A percentile compares a stretch with the other conserved stretches of the same genome.
Evolutionary conservation across 2,113 vertebrate genomes (phyloP).

Genomic region (Carassius carassius): DNA sequence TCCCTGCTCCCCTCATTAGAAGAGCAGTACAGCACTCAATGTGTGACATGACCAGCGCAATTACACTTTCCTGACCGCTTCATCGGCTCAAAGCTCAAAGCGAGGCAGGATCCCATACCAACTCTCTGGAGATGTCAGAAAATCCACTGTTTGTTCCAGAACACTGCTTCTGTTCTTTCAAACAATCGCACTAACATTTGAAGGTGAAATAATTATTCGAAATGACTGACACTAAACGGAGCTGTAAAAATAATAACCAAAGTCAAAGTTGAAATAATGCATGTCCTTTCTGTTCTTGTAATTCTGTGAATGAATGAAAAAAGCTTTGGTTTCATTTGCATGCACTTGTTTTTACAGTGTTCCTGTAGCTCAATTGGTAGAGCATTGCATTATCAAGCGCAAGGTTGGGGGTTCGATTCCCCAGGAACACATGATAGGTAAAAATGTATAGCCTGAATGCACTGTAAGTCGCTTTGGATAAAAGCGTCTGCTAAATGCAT

Average conservation of each 20-base stretch:
- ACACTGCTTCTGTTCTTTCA: not conserved
- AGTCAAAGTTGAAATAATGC: not conserved
- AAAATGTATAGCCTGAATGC: no score
- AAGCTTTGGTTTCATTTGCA: not conserved
- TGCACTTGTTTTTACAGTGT: no score
- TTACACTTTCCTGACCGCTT: constrained; percentile 58
- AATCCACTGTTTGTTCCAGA: not conserved
- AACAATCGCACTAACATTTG: not conserved
- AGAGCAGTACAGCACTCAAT: constrained; percentile 64
- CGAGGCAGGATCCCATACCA: not conserved
- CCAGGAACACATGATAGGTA: no score
- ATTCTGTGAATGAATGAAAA: not conserved
- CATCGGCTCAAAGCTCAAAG: constrained; percentile 49
- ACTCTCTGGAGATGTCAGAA: not conserved
- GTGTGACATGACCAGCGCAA: constrained; percentile 66
- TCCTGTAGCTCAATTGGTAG: no score
- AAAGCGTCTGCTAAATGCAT: no score
- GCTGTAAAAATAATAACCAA: not conserved
- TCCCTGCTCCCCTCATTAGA: constrained; percentile 72
- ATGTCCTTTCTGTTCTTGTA: not conserved
- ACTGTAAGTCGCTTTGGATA: no score
- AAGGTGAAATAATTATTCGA: not conserved
- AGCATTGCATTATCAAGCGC: no score
- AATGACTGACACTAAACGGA: not conserved
- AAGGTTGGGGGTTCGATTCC: no score